phyloP scores from a whole-genome alignment of 2,797 vertebrate species.

The Oophaga sylvatica region DNA sequence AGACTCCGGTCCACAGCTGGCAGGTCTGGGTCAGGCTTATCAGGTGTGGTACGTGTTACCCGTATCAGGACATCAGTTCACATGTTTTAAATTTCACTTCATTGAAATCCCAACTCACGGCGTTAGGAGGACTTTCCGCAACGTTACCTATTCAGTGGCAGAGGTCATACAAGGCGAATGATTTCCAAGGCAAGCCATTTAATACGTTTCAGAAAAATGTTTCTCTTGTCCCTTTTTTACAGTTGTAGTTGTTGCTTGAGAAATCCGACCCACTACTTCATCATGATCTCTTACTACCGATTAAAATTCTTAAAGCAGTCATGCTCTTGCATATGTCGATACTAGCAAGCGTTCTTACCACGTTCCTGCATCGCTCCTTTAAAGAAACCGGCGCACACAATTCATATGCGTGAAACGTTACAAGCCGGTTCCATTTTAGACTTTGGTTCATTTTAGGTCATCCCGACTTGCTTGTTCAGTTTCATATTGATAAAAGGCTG shows the following conservation, averaged over 20 bases:
- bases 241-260: neutral
- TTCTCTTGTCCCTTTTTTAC: neutral
- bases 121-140: neutral
- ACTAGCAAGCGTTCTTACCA: no score
- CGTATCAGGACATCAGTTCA: neutral
- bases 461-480: neutral
- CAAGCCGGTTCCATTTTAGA: slow-evolving; percentile 42
- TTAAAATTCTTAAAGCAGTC: slow-evolving; percentile 1
- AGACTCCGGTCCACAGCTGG: no score
- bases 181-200: neutral
- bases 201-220: neutral
- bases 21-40: no score
- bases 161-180: neutral
- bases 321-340: no score
- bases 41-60: no score
- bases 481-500: neutral
- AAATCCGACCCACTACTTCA: neutral
- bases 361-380: slow-evolving; percentile 23
- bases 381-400: slow-evolving; percentile 23
- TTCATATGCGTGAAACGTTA: slow-evolving; percentile 15
- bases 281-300: neutral
- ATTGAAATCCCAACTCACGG: neutral
- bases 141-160: neutral
- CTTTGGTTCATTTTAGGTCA: slow-evolving; percentile 55
- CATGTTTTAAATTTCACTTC: neutral